Percentiles rank a stretch among this genome's conserved stretches.
Evolutionary conservation across 2,113 vertebrate genomes (phyloP).

Genomic region (Phalacrocorax carbo): DNA sequence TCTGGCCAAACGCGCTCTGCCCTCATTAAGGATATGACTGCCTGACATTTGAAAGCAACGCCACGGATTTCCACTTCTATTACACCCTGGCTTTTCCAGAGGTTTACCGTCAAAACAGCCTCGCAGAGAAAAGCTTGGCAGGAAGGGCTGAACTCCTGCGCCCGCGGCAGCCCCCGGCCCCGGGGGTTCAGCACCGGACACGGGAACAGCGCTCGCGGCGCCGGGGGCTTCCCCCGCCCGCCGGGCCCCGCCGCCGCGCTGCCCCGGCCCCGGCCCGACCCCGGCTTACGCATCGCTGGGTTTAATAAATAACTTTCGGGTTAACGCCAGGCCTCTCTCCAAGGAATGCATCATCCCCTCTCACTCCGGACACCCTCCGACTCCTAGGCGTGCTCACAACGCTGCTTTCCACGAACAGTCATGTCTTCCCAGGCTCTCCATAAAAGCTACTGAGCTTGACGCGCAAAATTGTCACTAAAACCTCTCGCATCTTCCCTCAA

Average conservation of each 20-base stretch:
- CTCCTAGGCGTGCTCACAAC: neutral
- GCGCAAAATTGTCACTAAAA: neutral
- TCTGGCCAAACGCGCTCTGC: neutral
- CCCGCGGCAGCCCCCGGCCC: neutral
- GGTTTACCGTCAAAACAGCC: neutral
- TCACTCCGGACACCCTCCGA: neutral
- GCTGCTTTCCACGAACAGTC: conserved; percentile 8
- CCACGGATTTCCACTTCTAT: neutral
- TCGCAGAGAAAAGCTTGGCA: neutral
- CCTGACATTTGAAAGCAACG: neutral
- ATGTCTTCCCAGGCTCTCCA: conserved; percentile 12
- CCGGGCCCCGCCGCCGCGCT: too few species aligned
- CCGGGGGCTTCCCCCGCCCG: neutral
- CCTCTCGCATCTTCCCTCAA: neutral
- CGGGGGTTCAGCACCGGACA: conserved; percentile 72
- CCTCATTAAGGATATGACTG: neutral
- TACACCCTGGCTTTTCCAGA: neutral
- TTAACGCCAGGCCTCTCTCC: neutral
- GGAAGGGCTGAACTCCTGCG: neutral
- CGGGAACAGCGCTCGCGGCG: conserved; percentile 67
- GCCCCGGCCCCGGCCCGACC: neutral
- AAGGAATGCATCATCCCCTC: neutral
- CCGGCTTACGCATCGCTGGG: too few species aligned
- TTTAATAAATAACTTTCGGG: neutral
- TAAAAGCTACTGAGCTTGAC: conserved; percentile 9